Evolutionary conservation across 2,113 vertebrate genomes (phyloP).

Genomic region (Oreochromis tanganicae): DNA sequence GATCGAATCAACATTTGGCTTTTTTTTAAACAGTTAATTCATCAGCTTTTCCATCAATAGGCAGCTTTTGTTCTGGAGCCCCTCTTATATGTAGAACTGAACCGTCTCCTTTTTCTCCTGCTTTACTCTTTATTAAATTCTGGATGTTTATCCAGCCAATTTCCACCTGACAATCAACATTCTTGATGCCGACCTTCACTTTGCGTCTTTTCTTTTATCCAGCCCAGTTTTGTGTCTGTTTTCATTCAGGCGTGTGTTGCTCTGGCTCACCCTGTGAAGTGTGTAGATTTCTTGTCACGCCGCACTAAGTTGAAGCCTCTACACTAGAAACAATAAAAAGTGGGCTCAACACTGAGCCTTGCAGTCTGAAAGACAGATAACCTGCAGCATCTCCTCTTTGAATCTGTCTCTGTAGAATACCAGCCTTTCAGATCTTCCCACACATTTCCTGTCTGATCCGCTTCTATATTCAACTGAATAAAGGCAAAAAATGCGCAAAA

Average conservation of each 20-base stretch:
- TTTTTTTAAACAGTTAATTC: neutral
- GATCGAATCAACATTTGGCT: neutral
- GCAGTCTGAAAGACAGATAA: neutral
- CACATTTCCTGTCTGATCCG: neutral
- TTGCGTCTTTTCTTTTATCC: neutral
- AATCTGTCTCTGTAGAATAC: neutral
- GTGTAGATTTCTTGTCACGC: neutral
- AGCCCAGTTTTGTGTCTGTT: neutral
- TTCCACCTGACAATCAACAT: neutral
- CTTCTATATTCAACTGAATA: neutral
- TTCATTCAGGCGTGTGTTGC: neutral
- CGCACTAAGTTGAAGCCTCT: neutral
- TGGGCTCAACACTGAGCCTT: neutral
- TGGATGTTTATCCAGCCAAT: neutral
- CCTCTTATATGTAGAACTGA: neutral
- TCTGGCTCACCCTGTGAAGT: neutral
- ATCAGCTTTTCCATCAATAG: neutral
- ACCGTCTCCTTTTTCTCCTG: neutral
- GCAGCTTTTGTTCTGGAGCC: neutral
- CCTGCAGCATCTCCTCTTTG: neutral
- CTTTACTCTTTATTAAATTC: neutral
- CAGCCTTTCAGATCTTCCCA: neutral
- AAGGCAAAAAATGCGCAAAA: neutral
- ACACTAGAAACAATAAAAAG: neutral
- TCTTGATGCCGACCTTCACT: neutral